Conservation (phyloP, 2,113 vertebrate species). For the Melanotaenia duboulayi region DNA sequence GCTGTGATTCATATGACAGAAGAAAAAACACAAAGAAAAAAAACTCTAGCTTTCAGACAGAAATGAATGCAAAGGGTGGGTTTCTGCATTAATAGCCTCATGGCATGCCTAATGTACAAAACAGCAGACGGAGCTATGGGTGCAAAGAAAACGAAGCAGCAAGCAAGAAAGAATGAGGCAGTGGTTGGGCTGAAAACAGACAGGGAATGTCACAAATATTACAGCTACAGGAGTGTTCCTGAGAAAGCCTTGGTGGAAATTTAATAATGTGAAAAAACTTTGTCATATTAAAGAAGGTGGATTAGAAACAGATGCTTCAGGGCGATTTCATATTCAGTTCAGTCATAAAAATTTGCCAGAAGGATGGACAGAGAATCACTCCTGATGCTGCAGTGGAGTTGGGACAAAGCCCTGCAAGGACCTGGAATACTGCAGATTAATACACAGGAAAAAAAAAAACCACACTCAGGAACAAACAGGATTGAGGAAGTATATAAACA, state of each 20-base stretch:
- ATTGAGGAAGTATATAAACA: not conserved
- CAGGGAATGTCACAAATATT: slow-evolving; percentile 46
- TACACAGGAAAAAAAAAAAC: not conserved
- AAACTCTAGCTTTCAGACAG: slow-evolving; percentile 26
- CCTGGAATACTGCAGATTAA: slow-evolving; percentile 21
- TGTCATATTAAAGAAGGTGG: slow-evolving; percentile 52
- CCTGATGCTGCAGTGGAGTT: not conserved
- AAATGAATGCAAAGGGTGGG: slow-evolving; percentile 61
- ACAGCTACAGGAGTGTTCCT: slow-evolving; percentile 33
- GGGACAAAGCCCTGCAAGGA: slow-evolving; percentile 2
- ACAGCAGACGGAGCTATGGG: slow-evolving; percentile 50
- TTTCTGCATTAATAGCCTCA: slow-evolving; percentile 36
- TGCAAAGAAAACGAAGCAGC: slow-evolving; percentile 47
- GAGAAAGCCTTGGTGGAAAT: slow-evolving; percentile 44
- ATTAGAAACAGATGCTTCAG: slow-evolving; percentile 49
- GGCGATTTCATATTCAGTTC: slow-evolving; percentile 48
- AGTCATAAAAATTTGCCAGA: slow-evolving; percentile 40
- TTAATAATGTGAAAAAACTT: slow-evolving; percentile 60
- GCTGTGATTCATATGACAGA: slow-evolving; percentile 5
- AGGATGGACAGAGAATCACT: slow-evolving; percentile 22
- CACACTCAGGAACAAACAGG: slow-evolving; percentile 12
- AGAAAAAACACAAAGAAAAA: slow-evolving; percentile 5
- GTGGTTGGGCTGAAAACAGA: slow-evolving; percentile 44
- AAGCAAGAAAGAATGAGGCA: slow-evolving; percentile 12
- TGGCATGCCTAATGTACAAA: slow-evolving; percentile 62